A percentile compares a stretch with the other conserved stretches of the same genome.
These are phyloP conservation scores for Acleris laterana DNA, from an alignment of 2,888 invertebrate species.

Conservation along the genomic window DNA sequence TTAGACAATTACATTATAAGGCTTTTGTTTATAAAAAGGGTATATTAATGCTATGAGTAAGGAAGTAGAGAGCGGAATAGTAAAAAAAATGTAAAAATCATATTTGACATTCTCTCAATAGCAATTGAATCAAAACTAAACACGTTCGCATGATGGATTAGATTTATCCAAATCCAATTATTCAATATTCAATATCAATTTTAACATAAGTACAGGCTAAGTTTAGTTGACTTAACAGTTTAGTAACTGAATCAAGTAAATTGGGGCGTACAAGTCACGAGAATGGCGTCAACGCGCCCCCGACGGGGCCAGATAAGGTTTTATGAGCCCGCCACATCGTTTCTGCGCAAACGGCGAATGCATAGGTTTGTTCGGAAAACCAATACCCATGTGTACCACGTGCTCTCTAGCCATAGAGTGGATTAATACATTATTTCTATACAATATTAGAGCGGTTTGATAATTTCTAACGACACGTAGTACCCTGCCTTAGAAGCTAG, in stretches of 20 bases:
- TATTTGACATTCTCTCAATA: too few species aligned
- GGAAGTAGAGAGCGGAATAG: too few species aligned
- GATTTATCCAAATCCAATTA: too few species aligned
- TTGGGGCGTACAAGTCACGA: conserved; percentile 48
- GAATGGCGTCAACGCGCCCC: conserved; percentile 56
- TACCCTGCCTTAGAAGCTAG: too few species aligned
- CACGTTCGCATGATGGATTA: too few species aligned
- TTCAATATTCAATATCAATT: not conserved
- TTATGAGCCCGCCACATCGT: conserved; percentile 82
- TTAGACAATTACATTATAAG: too few species aligned
- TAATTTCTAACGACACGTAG: too few species aligned
- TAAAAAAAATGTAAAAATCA: too few species aligned
- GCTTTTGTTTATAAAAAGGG: too few species aligned
- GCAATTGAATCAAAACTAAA: too few species aligned
- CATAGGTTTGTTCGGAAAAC: conserved; percentile 72
- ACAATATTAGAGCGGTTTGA: not conserved
- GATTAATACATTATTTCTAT: conserved; percentile 2
- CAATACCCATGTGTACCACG: conserved; percentile 57
- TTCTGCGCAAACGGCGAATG: conserved; percentile 74
- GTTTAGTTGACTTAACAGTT: conserved; percentile 3
- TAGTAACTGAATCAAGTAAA: conserved; percentile 30
- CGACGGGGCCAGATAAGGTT: conserved; percentile 81
- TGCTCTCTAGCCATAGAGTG: conserved; percentile 43
- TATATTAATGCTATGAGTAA: too few species aligned
- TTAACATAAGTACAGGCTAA: not conserved